Percentiles rank a stretch among this genome's conserved stretches.
Evolutionary conservation across 2,888 invertebrate species (phyloP).

Genomic region (Patella ulyssiponensis): DNA sequence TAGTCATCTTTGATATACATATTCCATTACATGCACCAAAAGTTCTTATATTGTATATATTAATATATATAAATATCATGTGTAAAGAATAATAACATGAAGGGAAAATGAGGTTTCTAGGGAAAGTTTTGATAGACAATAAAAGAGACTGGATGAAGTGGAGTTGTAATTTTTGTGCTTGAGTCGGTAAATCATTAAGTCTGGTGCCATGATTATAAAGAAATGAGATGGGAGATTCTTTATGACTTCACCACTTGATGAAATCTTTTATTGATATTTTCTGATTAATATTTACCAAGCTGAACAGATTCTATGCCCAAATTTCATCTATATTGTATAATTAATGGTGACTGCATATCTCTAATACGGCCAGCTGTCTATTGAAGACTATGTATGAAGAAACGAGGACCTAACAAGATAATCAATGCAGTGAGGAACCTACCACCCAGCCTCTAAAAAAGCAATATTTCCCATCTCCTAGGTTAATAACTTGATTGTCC

Average conservation of each 20-base stretch:
- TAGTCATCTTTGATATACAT: no score
- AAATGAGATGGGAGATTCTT: conserved; percentile 12
- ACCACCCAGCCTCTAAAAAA: conserved; percentile 2
- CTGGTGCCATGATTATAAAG: conserved; percentile 12
- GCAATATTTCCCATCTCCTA: conserved; percentile 9
- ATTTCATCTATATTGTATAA: conserved; percentile 13
- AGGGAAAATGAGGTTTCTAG: no score
- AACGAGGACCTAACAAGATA: conserved; percentile 9
- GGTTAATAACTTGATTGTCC: conserved; percentile 26
- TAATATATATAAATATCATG: no score
- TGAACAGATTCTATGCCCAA: conserved; percentile 12
- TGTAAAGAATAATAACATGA: no score
- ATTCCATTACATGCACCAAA: no score
- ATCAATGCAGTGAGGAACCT: conserved; percentile 7
- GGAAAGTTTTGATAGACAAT: no score
- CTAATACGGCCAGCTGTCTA: conserved; percentile 9
- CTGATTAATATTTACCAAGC: conserved; percentile 13
- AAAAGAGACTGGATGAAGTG: no score
- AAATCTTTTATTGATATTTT: conserved; percentile 13
- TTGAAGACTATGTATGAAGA: conserved; percentile 6
- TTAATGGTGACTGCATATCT: conserved; percentile 13
- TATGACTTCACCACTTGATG: conserved; percentile 8
- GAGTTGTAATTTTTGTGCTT: no score
- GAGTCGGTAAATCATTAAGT: conserved; percentile 6
- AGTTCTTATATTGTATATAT: no score